Evolutionary conservation across 1,140 invertebrate genomes (phyloP).

Genomic region (Xylocopa sonorina): DNA sequence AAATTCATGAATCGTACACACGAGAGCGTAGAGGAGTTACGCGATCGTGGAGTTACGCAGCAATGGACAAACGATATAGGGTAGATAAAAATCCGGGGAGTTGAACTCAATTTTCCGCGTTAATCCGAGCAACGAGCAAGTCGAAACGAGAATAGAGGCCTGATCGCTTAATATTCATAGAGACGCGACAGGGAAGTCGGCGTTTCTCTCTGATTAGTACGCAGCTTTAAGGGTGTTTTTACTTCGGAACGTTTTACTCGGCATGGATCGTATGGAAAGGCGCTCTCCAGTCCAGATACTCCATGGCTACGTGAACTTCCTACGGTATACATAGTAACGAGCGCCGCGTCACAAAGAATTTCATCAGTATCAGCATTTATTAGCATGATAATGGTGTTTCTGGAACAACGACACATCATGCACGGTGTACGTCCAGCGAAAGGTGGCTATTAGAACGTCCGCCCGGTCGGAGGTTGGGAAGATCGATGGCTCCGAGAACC

Average conservation of each 20-base stretch:
- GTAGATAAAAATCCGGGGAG: not conserved
- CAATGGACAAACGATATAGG: constrained; percentile 2
- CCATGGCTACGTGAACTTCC: constrained; percentile 12
- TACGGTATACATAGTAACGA: constrained; percentile 6
- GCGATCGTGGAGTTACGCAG: not conserved
- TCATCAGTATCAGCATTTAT: constrained; percentile 36
- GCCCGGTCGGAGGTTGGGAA: not conserved
- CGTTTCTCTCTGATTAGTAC: constrained; percentile 34
- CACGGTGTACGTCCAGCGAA: not conserved
- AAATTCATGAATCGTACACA: not conserved
- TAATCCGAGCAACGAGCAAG: constrained; percentile 48
- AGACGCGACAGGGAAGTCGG: constrained; percentile 35
- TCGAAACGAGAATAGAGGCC: constrained; percentile 54
- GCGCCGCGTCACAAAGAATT: constrained; percentile 25
- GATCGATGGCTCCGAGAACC: not conserved
- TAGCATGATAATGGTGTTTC: constrained; percentile 36
- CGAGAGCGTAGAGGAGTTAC: not conserved
- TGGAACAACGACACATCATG: constrained; percentile 1
- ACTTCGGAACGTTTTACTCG: constrained; percentile 44
- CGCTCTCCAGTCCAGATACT: not conserved
- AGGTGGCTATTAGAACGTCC: constrained; percentile 23
- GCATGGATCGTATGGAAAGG: constrained; percentile 36
- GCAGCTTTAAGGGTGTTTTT: constrained; percentile 58
- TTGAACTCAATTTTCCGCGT: constrained; percentile 59
- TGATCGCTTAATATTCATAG: constrained; percentile 71